Conservation (phyloP, 1,140 invertebrate genomes). For the Scaptomyza hsui region DNA sequence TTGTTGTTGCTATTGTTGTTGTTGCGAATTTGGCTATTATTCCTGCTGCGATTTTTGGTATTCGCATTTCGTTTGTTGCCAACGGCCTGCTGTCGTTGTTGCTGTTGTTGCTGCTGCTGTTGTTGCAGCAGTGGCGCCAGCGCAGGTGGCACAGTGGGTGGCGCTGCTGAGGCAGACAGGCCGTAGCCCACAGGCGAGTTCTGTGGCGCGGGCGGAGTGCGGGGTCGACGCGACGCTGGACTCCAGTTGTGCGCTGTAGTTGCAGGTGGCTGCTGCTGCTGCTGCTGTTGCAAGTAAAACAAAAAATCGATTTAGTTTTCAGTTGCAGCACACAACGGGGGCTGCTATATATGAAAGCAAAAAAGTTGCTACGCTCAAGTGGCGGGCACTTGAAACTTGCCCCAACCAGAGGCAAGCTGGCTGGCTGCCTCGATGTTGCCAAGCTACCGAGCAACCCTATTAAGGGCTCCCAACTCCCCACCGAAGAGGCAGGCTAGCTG, state of each 20-base stretch:
- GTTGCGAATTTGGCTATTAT: slow-evolving; percentile 23
- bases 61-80: slow-evolving; percentile 35
- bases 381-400: slow-evolving; percentile 62
- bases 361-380: slow-evolving; percentile 71
- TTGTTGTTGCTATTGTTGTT: slow-evolving; percentile 27
- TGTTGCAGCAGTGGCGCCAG: slow-evolving; percentile 62
- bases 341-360: background rate
- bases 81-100: slow-evolving; percentile 21
- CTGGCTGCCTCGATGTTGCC: slow-evolving; percentile 65
- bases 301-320: slow-evolving; percentile 77
- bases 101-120: slow-evolving; percentile 35
- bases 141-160: slow-evolving; percentile 48
- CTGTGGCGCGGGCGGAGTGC: slow-evolving; percentile 73
- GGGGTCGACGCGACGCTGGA: slow-evolving; percentile 57
- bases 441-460: slow-evolving; percentile 59
- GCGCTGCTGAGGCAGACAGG: slow-evolving; percentile 18
- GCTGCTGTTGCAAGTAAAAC: slow-evolving; percentile 46
- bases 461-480: slow-evolving; percentile 22
- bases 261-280: slow-evolving; percentile 30
- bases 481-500: slow-evolving; percentile 6
- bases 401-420: background rate
- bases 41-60: slow-evolving; percentile 36
- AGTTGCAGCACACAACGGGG: slow-evolving; percentile 38
- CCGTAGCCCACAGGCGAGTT: slow-evolving; percentile 74
- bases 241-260: slow-evolving; percentile 55